Evolutionary conservation across 2,113 vertebrate genomes (phyloP).

Genomic region (Indicator maculatus): DNA sequence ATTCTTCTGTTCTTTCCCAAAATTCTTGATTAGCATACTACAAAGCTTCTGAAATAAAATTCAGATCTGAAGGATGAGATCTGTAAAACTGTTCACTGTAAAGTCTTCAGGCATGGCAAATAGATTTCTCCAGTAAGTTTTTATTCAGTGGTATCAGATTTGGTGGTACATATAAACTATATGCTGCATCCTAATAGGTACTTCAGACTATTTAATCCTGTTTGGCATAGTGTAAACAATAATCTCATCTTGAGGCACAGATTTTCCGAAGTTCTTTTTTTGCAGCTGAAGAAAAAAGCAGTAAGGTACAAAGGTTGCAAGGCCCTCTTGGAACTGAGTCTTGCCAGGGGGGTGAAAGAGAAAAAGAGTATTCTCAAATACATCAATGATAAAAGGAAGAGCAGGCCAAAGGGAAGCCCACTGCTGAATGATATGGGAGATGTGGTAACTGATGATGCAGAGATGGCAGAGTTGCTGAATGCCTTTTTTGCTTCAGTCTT

Average conservation of each 20-base stretch:
- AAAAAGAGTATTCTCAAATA: too few species aligned
- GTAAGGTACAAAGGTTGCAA: not conserved
- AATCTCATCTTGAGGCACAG: not conserved
- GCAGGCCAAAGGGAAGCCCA: too few species aligned
- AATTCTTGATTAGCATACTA: constrained; percentile 49
- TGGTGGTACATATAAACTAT: constrained; percentile 36
- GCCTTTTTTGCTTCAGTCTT: too few species aligned
- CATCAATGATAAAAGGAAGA: too few species aligned
- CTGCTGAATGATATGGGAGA: too few species aligned
- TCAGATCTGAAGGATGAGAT: constrained; percentile 70
- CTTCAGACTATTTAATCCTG: constrained; percentile 16
- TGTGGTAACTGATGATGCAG: too few species aligned
- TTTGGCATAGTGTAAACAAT: constrained; percentile 26
- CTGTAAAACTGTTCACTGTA: constrained; percentile 58
- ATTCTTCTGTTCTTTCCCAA: not conserved
- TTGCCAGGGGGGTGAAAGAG: too few species aligned
- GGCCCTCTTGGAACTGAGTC: too few species aligned
- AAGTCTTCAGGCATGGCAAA: constrained; percentile 64
- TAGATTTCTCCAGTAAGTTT: constrained; percentile 62
- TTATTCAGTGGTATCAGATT: constrained; percentile 63
- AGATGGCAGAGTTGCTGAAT: too few species aligned
- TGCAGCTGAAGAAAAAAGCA: not conserved
- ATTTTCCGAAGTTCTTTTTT: constrained; percentile 11
- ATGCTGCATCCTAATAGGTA: constrained; percentile 30
- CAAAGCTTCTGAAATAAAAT: constrained; percentile 65